A percentile compares a stretch with the other conserved stretches of the same genome.
Conservation (phyloP, 2,797 vertebrate species). For the Lacerta agilis region DNA sequence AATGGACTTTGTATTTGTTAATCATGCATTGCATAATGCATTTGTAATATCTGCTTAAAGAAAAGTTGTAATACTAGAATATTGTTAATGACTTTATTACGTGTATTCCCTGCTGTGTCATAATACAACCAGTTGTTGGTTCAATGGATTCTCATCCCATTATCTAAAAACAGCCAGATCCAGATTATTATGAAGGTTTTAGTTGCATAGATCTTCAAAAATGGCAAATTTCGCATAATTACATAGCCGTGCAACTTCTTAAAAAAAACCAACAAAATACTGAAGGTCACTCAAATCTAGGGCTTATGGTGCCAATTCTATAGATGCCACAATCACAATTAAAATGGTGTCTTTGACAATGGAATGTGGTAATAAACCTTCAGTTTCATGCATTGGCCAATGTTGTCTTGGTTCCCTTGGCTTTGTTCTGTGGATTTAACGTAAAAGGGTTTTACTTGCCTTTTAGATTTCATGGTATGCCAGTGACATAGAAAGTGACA, state of each 20-base stretch:
- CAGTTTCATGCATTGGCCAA: background rate
- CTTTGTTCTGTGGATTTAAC: background rate
- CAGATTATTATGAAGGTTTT: background rate
- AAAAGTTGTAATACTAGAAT: background rate
- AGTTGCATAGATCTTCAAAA: background rate
- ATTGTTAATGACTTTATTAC: background rate
- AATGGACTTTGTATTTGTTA: background rate
- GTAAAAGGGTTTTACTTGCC: background rate
- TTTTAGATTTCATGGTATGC: conserved; percentile 13
- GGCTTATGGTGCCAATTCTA: background rate
- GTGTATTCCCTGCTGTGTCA: background rate
- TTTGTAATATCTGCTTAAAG: background rate
- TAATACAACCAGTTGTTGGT: background rate
- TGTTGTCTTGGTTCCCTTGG: conserved; percentile 17
- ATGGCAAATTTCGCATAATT: background rate
- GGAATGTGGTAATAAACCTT: conserved; percentile 12
- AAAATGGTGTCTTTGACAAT: background rate
- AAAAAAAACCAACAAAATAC: background rate
- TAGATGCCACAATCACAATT: background rate
- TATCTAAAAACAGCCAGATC: background rate
- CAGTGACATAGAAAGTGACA: too few species aligned
- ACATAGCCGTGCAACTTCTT: background rate
- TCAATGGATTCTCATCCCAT: background rate
- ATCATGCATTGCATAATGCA: background rate
- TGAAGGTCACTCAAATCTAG: background rate